Evolutionary conservation across 1,140 invertebrate genomes (phyloP).

Genomic region (Drosophila sp.): DNA sequence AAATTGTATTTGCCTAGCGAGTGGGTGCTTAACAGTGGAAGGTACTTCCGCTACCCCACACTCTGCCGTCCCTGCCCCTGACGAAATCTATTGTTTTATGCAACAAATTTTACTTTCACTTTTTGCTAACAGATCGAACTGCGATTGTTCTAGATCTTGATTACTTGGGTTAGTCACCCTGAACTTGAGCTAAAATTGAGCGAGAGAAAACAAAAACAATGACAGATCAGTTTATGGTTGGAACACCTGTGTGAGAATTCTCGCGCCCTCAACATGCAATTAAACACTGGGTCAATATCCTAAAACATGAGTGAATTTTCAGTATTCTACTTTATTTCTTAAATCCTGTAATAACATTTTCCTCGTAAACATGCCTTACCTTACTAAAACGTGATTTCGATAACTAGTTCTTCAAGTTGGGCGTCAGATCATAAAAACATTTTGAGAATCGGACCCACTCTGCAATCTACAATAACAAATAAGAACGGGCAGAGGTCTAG

Average conservation of each 20-base stretch:
- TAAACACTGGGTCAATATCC: background rate
- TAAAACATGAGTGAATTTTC: background rate
- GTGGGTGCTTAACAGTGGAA: constrained; percentile 30
- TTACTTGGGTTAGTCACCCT: constrained; percentile 67
- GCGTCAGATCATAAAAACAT: background rate
- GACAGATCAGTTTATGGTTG: constrained; percentile 33
- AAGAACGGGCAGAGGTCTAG: constrained; percentile 39
- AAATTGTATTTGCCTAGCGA: constrained; percentile 50
- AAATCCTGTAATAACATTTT: too few relatives aligned
- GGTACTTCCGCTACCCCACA: too few relatives aligned
- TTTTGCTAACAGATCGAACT: constrained; percentile 31
- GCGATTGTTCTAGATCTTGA: constrained; percentile 59
- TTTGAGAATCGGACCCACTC: background rate
- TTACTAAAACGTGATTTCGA: too few relatives aligned
- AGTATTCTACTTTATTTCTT: too few relatives aligned
- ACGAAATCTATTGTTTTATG: constrained; percentile 15
- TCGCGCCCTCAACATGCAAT: background rate
- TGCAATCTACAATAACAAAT: constrained; percentile 37
- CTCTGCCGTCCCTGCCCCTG: background rate
- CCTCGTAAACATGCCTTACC: too few relatives aligned
- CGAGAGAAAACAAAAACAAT: constrained; percentile 30
- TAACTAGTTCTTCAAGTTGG: too few relatives aligned
- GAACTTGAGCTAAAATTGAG: constrained; percentile 60
- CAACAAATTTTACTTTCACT: constrained; percentile 63
- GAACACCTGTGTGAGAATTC: constrained; percentile 56